These are phyloP conservation scores for Seriola rivoliana DNA, from an alignment of 2,113 vertebrate genomes.

Conservation along the genomic window DNA sequence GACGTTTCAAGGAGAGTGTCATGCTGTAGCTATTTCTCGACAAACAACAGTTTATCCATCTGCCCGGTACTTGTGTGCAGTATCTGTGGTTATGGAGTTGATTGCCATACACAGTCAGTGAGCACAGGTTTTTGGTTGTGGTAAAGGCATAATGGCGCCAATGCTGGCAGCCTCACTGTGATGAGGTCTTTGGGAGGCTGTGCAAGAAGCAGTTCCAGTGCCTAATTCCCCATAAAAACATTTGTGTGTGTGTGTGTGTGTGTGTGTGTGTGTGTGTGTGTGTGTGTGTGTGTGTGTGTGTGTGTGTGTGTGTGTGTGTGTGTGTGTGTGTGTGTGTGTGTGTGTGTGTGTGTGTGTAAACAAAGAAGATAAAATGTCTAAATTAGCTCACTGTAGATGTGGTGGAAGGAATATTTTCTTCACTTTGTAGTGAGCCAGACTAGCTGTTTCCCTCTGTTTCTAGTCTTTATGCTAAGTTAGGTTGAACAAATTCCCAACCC, in stretches of 20 bases:
- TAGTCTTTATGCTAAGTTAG: not conserved
- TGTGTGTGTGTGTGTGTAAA: too few relatives aligned
- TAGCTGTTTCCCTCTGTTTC: not conserved
- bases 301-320: too few relatives aligned
- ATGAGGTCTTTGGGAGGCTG: not conserved
- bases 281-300: too few relatives aligned
- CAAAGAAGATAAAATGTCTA: not conserved
- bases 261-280: not conserved
- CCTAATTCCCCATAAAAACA: not conserved
- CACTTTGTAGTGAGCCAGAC: not conserved
- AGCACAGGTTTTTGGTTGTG: not conserved
- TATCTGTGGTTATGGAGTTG: too few relatives aligned
- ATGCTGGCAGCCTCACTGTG: not conserved
- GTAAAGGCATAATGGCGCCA: not conserved
- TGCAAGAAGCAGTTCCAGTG: not conserved
- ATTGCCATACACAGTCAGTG: too few relatives aligned
- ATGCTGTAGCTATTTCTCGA: too few relatives aligned
- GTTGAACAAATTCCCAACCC: not conserved
- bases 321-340: too few relatives aligned
- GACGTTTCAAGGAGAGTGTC: too few relatives aligned
- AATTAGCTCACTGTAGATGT: not conserved
- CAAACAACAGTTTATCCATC: too few relatives aligned
- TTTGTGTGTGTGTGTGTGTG: not conserved
- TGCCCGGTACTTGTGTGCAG: too few relatives aligned
- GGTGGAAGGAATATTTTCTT: not conserved